Evolutionary conservation across 2,888 invertebrate genomes (phyloP).

Genomic region (Priocnemis perturbator): DNA sequence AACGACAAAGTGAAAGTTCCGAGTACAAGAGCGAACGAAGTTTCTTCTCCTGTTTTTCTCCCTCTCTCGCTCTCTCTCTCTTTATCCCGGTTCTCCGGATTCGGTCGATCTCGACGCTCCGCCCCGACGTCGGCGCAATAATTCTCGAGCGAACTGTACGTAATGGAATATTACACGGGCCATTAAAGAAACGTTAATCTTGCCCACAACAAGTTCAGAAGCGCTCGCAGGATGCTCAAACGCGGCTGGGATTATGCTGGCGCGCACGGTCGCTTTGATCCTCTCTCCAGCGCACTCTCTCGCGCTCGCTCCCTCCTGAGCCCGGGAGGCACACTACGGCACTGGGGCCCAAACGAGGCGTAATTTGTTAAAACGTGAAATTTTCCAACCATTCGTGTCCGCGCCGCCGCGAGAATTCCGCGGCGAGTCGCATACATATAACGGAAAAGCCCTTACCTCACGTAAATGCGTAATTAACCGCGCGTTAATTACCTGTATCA

Average conservation of each 20-base stretch:
- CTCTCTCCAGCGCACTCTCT: constrained; percentile 55
- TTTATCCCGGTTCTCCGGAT: not conserved
- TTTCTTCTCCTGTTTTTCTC: constrained; percentile 8
- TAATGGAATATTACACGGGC: constrained; percentile 75
- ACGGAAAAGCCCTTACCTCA: not conserved
- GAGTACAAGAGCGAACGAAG: constrained; percentile 22
- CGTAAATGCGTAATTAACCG: constrained; percentile 6
- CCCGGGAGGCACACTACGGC: not conserved
- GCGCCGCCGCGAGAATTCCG: not conserved
- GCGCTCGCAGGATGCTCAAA: constrained; percentile 61
- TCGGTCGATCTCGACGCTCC: too few species aligned
- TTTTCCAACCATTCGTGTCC: constrained; percentile 48
- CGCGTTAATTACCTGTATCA: constrained; percentile 5
- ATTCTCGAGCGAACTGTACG: constrained; percentile 59
- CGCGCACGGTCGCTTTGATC: constrained; percentile 65
- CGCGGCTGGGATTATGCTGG: constrained; percentile 66
- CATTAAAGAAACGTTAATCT: constrained; percentile 75
- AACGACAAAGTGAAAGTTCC: not conserved
- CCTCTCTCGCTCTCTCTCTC: not conserved
- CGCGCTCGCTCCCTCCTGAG: not conserved
- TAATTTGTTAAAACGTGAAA: constrained; percentile 71
- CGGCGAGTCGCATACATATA: not conserved
- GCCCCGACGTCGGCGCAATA: constrained; percentile 50
- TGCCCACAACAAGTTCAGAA: constrained; percentile 72
- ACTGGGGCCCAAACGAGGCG: constrained; percentile 30